These are phyloP conservation scores for Eremobia ochroleuca DNA, from an alignment of 2,888 invertebrate species.

Conservation along the genomic window DNA sequence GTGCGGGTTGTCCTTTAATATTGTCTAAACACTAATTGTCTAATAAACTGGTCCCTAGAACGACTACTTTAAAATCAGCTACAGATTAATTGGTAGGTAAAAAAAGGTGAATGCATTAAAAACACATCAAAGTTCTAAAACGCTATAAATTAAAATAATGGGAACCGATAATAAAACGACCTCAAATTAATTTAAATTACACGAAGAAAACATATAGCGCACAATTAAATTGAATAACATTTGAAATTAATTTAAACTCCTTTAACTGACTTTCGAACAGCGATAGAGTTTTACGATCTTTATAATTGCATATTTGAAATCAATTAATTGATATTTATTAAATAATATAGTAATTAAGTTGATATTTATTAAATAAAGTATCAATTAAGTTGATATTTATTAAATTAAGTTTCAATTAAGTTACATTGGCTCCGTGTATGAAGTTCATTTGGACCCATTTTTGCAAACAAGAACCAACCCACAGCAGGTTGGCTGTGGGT, in stretches of 20 bases:
- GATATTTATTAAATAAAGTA: slow-evolving; percentile 34
- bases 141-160: slow-evolving; percentile 44
- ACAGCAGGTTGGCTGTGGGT: no score
- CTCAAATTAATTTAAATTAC: slow-evolving; percentile 48
- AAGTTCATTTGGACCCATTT: no score
- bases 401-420: slow-evolving; percentile 61
- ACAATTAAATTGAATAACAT: slow-evolving; percentile 54
- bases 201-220: slow-evolving; percentile 42
- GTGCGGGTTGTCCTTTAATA: not conserved
- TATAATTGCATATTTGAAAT: slow-evolving; percentile 61
- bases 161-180: slow-evolving; percentile 21
- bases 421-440: slow-evolving; percentile 63
- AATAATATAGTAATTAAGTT: not conserved
- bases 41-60: not conserved
- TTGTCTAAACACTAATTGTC: not conserved
- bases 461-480: no score
- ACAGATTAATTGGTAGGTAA: slow-evolving; percentile 2
- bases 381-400: slow-evolving; percentile 47
- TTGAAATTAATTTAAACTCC: slow-evolving; percentile 46
- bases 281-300: slow-evolving; percentile 36
- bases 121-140: slow-evolving; percentile 28
- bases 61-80: not conserved
- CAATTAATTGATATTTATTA: slow-evolving; percentile 58
- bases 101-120: slow-evolving; percentile 26
- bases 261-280: slow-evolving; percentile 43